Conservation (phyloP, 2,888 invertebrate species). For the Rhabditoides inermis region DNA sequence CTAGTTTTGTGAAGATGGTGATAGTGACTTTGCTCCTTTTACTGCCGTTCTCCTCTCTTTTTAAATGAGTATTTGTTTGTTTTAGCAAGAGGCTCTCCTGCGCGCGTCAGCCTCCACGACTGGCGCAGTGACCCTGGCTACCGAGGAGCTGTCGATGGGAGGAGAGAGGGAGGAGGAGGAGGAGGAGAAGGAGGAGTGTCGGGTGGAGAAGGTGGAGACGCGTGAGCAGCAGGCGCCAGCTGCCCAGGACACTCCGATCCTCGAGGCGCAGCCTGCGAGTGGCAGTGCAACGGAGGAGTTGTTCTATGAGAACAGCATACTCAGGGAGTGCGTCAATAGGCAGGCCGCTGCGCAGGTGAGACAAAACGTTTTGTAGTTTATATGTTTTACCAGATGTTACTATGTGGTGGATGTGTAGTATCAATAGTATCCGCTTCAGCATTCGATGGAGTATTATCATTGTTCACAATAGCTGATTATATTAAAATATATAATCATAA, state of each 20-base stretch:
- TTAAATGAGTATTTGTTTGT: neutral
- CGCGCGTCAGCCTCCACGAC: slow-evolving; percentile 7
- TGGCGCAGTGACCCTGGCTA: slow-evolving; percentile 1
- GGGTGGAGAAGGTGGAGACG: neutral
- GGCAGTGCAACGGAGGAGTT: too few relatives aligned
- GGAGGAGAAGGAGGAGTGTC: neutral
- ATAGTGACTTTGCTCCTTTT: neutral
- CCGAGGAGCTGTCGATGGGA: neutral
- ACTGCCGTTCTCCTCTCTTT: neutral
- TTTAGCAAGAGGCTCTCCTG: slow-evolving; percentile 5
- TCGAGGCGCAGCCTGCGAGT: too few relatives aligned
- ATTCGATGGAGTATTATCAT: too few relatives aligned
- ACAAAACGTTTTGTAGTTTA: too few relatives aligned
- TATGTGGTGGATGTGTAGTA: too few relatives aligned
- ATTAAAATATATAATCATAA: neutral
- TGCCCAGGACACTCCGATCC: too few relatives aligned
- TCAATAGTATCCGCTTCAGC: too few relatives aligned
- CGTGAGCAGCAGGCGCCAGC: too few relatives aligned
- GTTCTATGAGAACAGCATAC: slow-evolving; percentile 1
- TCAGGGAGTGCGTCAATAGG: slow-evolving; percentile 4
- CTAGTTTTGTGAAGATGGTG: neutral
- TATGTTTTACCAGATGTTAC: too few relatives aligned
- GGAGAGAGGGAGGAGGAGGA: neutral
- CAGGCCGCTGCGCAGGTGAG: too few relatives aligned
- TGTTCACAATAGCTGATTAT: neutral